Base-by-base conservation (phyloP, 2,113 vertebrate species). In the Dromas ardeola region DNA sequence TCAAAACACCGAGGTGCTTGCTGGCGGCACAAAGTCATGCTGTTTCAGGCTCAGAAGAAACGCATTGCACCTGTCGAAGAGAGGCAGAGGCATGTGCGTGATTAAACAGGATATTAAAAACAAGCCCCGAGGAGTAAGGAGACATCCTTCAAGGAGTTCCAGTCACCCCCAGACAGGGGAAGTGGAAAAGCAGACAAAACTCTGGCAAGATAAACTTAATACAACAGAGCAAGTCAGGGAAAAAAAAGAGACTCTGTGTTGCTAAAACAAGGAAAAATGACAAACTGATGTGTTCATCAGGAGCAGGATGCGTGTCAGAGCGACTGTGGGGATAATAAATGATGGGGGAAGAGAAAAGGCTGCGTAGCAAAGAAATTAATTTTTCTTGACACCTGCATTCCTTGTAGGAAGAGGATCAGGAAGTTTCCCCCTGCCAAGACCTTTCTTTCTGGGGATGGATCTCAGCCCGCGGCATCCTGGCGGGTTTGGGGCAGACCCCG, bases 81-180 rank as follows among this genome's bases (percentile, higher is more conserved):
- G 23, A 84, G 62, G 67, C 89, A 72, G 69, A 88, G 36, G 62
- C 62, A 61, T n/a, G 40, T 40, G 74, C 87, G 26, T 91, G 87
- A 96, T 94, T 87, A 94, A 95, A 94, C 81, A 90, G 95, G 87
- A 76, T 95, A 95, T 93, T 95, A 95, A 94, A 94, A 96, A 85
- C 61, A 67, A 95, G 89, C 53, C 81, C 73, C 62, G 55, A 65
- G 81, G 89, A 96, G 49, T 22, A 43, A 96, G 73, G 56, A 43
- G 78, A 69, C 73, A 94, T 86, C 63, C 77, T 91, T 96, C 70
- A 93, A 89, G 89, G 70, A 22, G 36, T 84, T 91, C 70, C 77
- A 91, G 74, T 82, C 84, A 43, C 34, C 58, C 32, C 25, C 23
- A 69, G 66, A 80, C 56, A 91, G 17, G 21, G 30, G 47, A 94